A percentile compares a stretch with the other conserved stretches of the same genome.
Conservation (phyloP, 2,113 vertebrate species). For the Herpailurus yagouaroundi region DNA sequence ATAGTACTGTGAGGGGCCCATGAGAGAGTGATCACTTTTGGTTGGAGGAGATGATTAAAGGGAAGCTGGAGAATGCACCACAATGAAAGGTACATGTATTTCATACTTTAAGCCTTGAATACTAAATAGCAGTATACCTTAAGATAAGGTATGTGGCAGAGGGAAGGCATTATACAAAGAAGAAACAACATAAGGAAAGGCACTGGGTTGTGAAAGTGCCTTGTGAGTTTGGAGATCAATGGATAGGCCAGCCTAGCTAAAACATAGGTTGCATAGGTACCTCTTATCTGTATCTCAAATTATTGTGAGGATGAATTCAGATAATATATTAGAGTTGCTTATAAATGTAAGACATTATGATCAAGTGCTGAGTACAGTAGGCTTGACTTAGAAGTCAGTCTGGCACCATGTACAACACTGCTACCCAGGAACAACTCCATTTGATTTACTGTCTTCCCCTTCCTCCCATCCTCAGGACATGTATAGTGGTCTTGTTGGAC, state of each 20-base stretch:
- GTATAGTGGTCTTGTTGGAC: constrained; percentile 87
- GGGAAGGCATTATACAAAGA: neutral
- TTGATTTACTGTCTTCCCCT: neutral
- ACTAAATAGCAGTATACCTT: neutral
- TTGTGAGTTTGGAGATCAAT: constrained; percentile 8
- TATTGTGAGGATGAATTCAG: neutral
- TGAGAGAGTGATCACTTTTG: neutral
- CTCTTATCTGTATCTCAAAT: neutral
- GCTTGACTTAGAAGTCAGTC: neutral
- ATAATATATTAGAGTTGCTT: neutral
- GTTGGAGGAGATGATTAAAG: neutral
- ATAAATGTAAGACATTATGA: neutral
- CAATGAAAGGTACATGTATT: neutral
- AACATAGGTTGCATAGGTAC: neutral
- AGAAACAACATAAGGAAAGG: neutral
- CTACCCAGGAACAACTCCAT: neutral
- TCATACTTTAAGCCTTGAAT: neutral
- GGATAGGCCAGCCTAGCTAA: neutral
- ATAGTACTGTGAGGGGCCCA: neutral
- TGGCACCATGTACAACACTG: neutral
- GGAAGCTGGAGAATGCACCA: neutral
- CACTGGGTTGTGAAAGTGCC: neutral
- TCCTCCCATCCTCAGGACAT: constrained; percentile 79
- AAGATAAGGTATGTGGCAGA: neutral
- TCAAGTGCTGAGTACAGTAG: neutral